phyloP scores from a whole-genome alignment of 2,797 vertebrate genomes.

The Lithobates sylvaticus region DNA sequence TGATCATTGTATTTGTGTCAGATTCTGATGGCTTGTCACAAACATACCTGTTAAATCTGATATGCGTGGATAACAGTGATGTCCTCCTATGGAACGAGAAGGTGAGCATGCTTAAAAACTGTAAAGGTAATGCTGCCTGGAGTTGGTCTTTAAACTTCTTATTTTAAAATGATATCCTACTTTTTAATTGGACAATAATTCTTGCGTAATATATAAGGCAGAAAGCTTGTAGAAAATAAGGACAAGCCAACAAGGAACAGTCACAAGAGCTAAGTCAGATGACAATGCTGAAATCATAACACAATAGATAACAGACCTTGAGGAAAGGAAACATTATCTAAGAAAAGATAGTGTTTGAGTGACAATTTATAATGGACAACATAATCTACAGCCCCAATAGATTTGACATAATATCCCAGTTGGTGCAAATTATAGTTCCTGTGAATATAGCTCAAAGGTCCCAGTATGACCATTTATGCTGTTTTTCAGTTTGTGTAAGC shows the following conservation, averaged over 20 bases:
- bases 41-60: too few relatives aligned
- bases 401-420: neutral
- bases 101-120: too few relatives aligned
- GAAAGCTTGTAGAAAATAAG: neutral
- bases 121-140: too few relatives aligned
- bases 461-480: neutral
- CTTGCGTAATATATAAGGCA: too few relatives aligned
- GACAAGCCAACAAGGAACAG: neutral
- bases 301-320: neutral
- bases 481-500: neutral
- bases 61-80: too few relatives aligned
- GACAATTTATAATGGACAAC: constrained; percentile 5
- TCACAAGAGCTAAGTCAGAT: neutral
- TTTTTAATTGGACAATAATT: too few relatives aligned
- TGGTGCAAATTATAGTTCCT: neutral
- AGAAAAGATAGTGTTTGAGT: neutral
- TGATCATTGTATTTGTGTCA: too few relatives aligned
- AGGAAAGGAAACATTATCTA: neutral
- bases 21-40: too few relatives aligned
- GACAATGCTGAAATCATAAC: neutral
- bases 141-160: too few relatives aligned
- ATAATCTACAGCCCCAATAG: constrained; percentile 14
- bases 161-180: too few relatives aligned
- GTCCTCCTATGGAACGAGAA: too few relatives aligned
- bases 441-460: constrained; percentile 9